Base-by-base conservation (phyloP, 1,140 invertebrate genomes). In the Bombus breviceps region DNA sequence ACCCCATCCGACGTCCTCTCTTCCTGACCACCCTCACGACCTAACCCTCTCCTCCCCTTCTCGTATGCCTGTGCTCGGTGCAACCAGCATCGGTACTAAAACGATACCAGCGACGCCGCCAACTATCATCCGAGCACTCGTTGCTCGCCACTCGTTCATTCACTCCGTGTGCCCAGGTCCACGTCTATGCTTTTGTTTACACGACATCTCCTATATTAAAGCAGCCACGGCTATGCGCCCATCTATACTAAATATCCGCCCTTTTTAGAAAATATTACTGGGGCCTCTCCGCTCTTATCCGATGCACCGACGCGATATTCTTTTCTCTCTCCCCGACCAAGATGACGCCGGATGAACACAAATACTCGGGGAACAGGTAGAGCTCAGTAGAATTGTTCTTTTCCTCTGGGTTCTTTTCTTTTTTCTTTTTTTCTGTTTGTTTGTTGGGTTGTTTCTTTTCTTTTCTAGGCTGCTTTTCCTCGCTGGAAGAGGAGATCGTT, bases 151-250 rank as follows among this genome's bases (percentile, higher is more conserved):
- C 76, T 68, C 88, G 89, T 91, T 93, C 92, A 93, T 93, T 94
- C 94, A 93, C 91, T 93, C 91, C 84, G 81, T 78, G 83, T 81
- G 78, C 81, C 72, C 68, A 87, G 84, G 91, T 93, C 90, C 92
- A 93, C 89, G 92, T 94, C 93, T 93, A 92, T 90, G 93, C 94
- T 94, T 95, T 95, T 95, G 94, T 95, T 95, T 95, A 93, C 93
- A 89, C 93, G 92, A 89, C 94, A 94, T 95, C 93, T 95, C 92
- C 90, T 94, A 93, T 95, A 95, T 95, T 95, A 95, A 95, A 94
- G 85, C 92, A 69, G 64, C 69, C 88, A 81, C 86, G 72, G 85
- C 74, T 86, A 81, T 79, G 68, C 78, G 77, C 83, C 32, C 78
- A 57, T 34, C 88, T 84, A 69, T 71, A 76, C 86, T 57, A 39